Evolutionary conservation across 1,140 invertebrate genomes (phyloP).

Genomic region (Palaemon carinicauda): DNA sequence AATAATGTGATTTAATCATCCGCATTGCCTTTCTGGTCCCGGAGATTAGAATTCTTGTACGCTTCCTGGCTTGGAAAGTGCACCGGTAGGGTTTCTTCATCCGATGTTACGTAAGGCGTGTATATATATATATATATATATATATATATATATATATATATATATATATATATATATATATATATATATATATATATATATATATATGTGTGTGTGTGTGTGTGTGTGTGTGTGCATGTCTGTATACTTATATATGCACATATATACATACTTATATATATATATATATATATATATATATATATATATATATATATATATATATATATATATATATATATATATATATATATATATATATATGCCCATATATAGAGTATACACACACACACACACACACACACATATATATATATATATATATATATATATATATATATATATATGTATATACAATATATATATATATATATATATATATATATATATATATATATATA

Average conservation of each 20-base stretch:
- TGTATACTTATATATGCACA: background rate
- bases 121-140: background rate
- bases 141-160: constrained; percentile 2
- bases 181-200: background rate
- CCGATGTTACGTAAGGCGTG: background rate
- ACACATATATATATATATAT: background rate
- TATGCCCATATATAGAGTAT: background rate
- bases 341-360: background rate
- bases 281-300: constrained; percentile 2
- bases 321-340: background rate
- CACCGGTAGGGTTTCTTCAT: background rate
- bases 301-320: background rate
- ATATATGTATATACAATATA: background rate
- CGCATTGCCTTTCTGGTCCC: too few relatives aligned
- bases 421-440: background rate
- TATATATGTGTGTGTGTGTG: background rate
- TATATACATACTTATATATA: background rate
- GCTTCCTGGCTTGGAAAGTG: background rate
- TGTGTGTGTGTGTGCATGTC: background rate
- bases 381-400: background rate
- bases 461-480: constrained; percentile 2
- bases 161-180: background rate
- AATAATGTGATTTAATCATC: too few relatives aligned
- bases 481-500: background rate
- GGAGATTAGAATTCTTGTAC: too few relatives aligned